A percentile compares a stretch with the other conserved stretches of the same genome.
Conservation (phyloP, 2,888 invertebrate species). For the Drosophila meridionalis region DNA sequence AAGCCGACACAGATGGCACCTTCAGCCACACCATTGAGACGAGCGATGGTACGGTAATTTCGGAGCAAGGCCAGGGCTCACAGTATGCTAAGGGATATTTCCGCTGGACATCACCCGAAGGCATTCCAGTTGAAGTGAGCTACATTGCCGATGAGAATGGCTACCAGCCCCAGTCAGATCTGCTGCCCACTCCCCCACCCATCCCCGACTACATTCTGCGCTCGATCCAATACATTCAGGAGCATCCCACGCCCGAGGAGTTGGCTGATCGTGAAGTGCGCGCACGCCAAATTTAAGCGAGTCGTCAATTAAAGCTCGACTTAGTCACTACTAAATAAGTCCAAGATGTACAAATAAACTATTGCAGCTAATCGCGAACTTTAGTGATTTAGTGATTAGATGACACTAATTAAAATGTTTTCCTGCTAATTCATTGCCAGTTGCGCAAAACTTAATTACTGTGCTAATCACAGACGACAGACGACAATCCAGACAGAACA, state of each 20-base stretch:
- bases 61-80: constrained; percentile 86
- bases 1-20: constrained; percentile 81
- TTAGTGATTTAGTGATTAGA: constrained; percentile 13
- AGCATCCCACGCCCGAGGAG: constrained; percentile 82
- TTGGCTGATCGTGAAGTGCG: constrained; percentile 70
- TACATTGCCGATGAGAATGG: constrained; percentile 82
- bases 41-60: constrained; percentile 86
- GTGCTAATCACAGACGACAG: constrained; percentile 31
- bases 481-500: constrained; percentile 16
- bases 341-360: constrained; percentile 47
- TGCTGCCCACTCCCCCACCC: constrained; percentile 82
- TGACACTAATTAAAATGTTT: constrained; percentile 56
- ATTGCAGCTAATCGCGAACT: constrained; percentile 14
- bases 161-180: constrained; percentile 78
- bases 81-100: constrained; percentile 83
- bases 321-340: constrained; percentile 11
- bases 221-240: constrained; percentile 68
- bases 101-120: constrained; percentile 79
- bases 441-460: constrained; percentile 55
- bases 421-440: constrained; percentile 40
- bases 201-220: constrained; percentile 76
- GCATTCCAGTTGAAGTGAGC: constrained; percentile 62
- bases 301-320: constrained; percentile 16
- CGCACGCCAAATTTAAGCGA: constrained; percentile 56
- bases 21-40: constrained; percentile 85